Evolutionary conservation across 1,140 invertebrate species (phyloP), one percentile per base, ranked within the genome.

Genomic region (Centruroides sculpturatus): DNA sequence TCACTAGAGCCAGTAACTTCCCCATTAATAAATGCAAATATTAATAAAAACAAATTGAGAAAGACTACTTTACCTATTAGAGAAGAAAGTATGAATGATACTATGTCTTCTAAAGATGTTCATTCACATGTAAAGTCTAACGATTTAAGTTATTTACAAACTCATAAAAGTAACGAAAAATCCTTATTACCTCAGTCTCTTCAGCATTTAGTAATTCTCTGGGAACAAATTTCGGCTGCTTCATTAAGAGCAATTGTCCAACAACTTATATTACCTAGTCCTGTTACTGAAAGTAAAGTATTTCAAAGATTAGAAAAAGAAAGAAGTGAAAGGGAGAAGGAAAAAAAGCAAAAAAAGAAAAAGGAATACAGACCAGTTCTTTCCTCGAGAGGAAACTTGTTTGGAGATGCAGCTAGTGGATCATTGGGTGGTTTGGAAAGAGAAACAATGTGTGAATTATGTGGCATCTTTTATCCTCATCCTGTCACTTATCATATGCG

Each of bases 401-500:
- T 75, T 64, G 71, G 69, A 23, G 73, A 71, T 63, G 69, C 67
- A 35, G 62, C 65, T 35, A 66, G 67, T 64, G 59, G 69, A 46
- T 66, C 63, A 63, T 64, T 58, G 13, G 48, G 58, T 65, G 55
- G 66, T 64, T 7, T 71, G 35, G 71, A 75, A n/a, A 73, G 76
- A 13, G 82, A 85, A 60, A 83, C 83, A 6, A 71, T 80, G 46
- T 98, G 93, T 72, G 93, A 97, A 72, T 77, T 97, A 23, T 98
- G 93, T 70, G 88, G 85, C 6, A 75, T 74, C 23, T 78, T 78
- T 71, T 82, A 84, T 68, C 81, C 87, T 58, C 82, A 85, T 74
- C 88, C 89, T 1, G 80, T 96, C 0, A 93, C 89, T 0, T 87
- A 89, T 66, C 93, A 98, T 72, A 93, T 98, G 89, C 79, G 86